Base-by-base conservation (phyloP, 2,888 invertebrate species). In the Chrysina gloriosa region DNA sequence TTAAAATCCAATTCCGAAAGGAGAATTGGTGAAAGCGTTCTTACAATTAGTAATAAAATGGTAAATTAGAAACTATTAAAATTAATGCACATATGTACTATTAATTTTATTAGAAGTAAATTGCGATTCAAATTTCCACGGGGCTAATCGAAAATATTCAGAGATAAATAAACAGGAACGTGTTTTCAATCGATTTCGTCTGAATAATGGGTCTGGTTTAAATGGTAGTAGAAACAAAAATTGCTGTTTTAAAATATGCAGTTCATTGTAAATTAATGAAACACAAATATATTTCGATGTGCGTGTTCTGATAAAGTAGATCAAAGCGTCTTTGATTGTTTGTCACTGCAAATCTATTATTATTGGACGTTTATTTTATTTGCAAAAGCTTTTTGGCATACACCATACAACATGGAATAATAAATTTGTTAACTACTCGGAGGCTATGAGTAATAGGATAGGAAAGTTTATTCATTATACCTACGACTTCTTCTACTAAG, bases 281-380 rank as follows among this genome's bases (percentile, higher is more conserved):
- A 52, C 31, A 16, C 25, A 52, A 52, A 52, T 31, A 31, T 4
- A 14, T 39, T 39, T n/a, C n/a, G n/a, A n/a, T n/a, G n/a, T 21
- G 1, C 19, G 6, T 19, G 16, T 31, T 52, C 19, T 52, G 19
- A n/a, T 52, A 29, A 31, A 52, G 31, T 31, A 31, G 52, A 31
- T 52, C 52, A 34, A 52, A 52, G 31, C 16, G 9, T 52, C 52
- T 29, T 31, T 31, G 52, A 52, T 52, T 31, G 52, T 52, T 52
- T 29, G 14, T 31, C 31, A 29, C 29, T 9, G 9, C 31, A 52
- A 16, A 31, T 52, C 31, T 31, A 52, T 52, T 29, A 31, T 29
- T 31, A 34, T 45, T 1, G 19, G 2, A 9, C 45, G 21, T 45
- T 45, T 42, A 14, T 42, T 42, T 5, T 34, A 2, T n/a, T 2